Percentiles rank a stretch among this genome's conserved stretches.
phyloP scores from a whole-genome alignment of 2,797 vertebrate genomes.

The Lateolabrax maculatus region DNA sequence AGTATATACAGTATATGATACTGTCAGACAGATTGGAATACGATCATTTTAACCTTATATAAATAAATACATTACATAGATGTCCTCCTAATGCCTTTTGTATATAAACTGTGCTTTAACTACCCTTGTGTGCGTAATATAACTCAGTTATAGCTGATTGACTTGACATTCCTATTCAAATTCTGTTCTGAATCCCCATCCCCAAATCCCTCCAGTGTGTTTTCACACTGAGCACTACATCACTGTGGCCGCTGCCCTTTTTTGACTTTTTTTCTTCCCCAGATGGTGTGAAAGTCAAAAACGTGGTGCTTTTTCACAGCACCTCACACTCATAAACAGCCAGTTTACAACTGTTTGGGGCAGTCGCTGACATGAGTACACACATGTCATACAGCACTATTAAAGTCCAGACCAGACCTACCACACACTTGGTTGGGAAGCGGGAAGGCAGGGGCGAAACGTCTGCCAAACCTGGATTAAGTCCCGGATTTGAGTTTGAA shows the following conservation, averaged over 20 bases:
- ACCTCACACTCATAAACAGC: slow-evolving; percentile 81
- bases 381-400: slow-evolving; percentile 77
- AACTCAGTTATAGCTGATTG: slow-evolving; percentile 7
- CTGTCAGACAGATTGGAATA: slow-evolving; percentile 2
- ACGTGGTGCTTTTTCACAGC: slow-evolving; percentile 70
- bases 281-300: slow-evolving; percentile 78
- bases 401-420: slow-evolving; percentile 80
- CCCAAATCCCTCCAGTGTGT: slow-evolving; percentile 47
- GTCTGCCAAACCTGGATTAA: slow-evolving; percentile 63
- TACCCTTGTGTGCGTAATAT: neutral
- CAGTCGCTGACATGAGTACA: slow-evolving; percentile 79
- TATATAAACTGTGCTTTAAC: slow-evolving; percentile 11
- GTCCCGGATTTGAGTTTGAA: slow-evolving; percentile 52
- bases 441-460: slow-evolving; percentile 26
- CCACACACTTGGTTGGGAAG: slow-evolving; percentile 60
- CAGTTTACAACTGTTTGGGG: slow-evolving; percentile 83
- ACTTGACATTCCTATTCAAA: slow-evolving; percentile 27
- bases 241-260: slow-evolving; percentile 14
- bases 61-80: neutral
- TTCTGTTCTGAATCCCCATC: slow-evolving; percentile 7
- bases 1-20: neutral
- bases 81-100: neutral
- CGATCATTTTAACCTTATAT: neutral
- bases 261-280: slow-evolving; percentile 38
- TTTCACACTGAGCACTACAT: slow-evolving; percentile 50